Evolutionary conservation across 2,888 invertebrate genomes (phyloP).

Genomic region (Acleris emargana): DNA sequence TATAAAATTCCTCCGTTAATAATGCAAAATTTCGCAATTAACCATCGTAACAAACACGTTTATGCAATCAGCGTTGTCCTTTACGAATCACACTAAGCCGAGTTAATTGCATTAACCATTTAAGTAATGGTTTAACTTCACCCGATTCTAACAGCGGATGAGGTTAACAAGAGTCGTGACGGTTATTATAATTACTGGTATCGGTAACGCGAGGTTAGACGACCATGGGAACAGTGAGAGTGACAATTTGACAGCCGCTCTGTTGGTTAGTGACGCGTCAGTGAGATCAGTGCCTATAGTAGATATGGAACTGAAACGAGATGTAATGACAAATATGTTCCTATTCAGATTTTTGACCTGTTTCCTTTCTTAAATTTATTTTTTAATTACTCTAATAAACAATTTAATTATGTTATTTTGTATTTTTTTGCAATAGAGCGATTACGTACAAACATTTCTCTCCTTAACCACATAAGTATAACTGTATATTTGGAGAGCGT

Average conservation of each 20-base stretch:
- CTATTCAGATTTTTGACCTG: no score
- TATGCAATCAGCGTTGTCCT: constrained; percentile 42
- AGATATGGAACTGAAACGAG: no score
- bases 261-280: no score
- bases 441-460: no score
- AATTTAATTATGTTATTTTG: no score
- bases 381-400: no score
- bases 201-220: constrained; percentile 50
- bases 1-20: background rate
- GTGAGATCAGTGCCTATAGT: no score
- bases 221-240: background rate
- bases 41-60: constrained; percentile 8
- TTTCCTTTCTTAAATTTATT: no score
- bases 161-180: constrained; percentile 46
- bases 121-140: constrained; percentile 38
- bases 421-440: no score
- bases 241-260: background rate
- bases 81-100: constrained; percentile 46
- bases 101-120: constrained; percentile 50
- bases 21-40: constrained; percentile 5
- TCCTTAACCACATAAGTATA: no score
- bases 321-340: no score
- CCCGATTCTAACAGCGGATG: constrained; percentile 9
- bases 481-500: no score
- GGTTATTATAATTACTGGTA: constrained; percentile 48